Evolutionary conservation across 2,888 invertebrate genomes (phyloP).

Genomic region (Subacronicta megacephala): DNA sequence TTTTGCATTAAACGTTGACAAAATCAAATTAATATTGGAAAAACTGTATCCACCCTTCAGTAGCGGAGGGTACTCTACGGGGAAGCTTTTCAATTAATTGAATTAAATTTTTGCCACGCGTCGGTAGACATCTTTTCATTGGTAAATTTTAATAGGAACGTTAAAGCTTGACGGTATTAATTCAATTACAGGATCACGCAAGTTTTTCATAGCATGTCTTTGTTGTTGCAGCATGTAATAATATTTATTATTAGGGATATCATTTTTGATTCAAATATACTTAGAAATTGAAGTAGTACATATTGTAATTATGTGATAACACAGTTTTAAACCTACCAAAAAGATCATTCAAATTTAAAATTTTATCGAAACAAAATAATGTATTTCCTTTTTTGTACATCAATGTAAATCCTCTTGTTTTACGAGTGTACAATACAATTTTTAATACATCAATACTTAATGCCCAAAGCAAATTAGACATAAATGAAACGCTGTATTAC

Average conservation of each 20-base stretch:
- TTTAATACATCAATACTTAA: conserved; percentile 63
- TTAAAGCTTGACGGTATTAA: conserved; percentile 22
- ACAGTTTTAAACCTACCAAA: no score
- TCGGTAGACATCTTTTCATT: conserved; percentile 51
- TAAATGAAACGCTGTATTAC: conserved; percentile 75
- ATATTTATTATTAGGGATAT: not conserved
- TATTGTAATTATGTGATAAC: no score
- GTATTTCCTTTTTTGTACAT: not conserved
- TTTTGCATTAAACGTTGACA: not conserved
- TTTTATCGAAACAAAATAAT: no score
- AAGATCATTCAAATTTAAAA: no score
- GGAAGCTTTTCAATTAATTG: conserved; percentile 68
- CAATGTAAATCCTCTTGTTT: conserved; percentile 15
- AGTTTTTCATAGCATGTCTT: conserved; percentile 13
- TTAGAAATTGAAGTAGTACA: no score
- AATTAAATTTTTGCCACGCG: conserved; percentile 67
- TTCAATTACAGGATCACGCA: conserved; percentile 25
- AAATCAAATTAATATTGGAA: conserved; percentile 63
- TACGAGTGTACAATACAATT: conserved; percentile 37
- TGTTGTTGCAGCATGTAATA: not conserved
- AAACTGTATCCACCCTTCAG: conserved; percentile 55
- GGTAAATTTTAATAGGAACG: conserved; percentile 50
- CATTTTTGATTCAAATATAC: no score
- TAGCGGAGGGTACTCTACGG: conserved; percentile 45
- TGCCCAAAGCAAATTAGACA: conserved; percentile 67